Conservation (phyloP, 2,888 invertebrate species). For the Phyllotreta cruciferae region DNA sequence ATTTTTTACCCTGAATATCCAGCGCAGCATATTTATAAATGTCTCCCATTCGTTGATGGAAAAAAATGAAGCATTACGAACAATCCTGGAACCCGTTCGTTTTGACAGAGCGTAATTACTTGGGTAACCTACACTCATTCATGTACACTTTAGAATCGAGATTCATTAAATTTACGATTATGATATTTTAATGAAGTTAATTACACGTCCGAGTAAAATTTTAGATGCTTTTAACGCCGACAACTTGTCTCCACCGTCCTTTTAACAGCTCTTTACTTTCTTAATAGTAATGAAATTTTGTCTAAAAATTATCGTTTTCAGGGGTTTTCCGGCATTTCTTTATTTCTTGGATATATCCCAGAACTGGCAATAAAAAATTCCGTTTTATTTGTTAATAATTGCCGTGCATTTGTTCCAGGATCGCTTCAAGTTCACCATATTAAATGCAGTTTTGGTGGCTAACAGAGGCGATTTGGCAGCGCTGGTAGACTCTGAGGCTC, state of each 20-base stretch:
- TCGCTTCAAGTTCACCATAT: slow-evolving; percentile 80
- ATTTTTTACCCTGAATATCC: no score
- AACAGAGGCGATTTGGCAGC: slow-evolving; percentile 79
- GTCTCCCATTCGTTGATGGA: no score
- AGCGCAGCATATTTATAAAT: neutral
- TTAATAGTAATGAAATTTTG: slow-evolving; percentile 3
- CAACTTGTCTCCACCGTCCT: slow-evolving; percentile 3
- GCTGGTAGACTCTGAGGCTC: slow-evolving; percentile 86
- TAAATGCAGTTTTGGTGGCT: slow-evolving; percentile 86
- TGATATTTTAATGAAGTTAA: slow-evolving; percentile 19
- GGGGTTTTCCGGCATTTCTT: neutral
- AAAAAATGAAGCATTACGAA: no score
- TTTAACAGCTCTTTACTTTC: neutral
- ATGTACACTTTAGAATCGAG: neutral
- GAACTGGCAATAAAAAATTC: neutral
- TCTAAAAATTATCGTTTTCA: neutral
- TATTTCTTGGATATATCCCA: neutral
- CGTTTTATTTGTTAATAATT: neutral
- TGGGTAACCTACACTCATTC: neutral
- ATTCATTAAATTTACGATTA: slow-evolving; percentile 16
- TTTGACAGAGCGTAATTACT: slow-evolving; percentile 3
- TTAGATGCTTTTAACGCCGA: slow-evolving; percentile 7
- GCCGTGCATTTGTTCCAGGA: slow-evolving; percentile 57
- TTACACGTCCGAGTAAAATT: slow-evolving; percentile 7
- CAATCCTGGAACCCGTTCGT: neutral